Base-by-base conservation (phyloP, 2,888 invertebrate genomes). In the Cetonia aurata region DNA sequence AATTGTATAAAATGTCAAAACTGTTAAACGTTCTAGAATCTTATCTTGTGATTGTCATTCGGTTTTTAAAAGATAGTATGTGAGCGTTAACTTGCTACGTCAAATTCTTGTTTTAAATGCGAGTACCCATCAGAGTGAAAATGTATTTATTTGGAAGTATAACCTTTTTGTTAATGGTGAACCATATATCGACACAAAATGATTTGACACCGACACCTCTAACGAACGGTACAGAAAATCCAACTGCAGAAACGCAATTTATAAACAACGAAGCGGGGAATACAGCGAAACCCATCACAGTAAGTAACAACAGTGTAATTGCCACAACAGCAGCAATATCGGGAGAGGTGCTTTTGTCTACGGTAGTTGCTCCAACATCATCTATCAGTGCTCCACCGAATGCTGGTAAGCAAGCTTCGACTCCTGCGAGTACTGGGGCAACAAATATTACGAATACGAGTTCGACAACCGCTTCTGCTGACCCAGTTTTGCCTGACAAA, bases 401-500 rank as follows among this genome's bases (percentile, higher is more conserved):
- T 56, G 37, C n/a, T 57, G 19, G 17, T 41, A 55, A 41, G 25
- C 42, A 17, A n/a, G 17, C 48, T 62, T 25, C 19, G 25, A 62
- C 31, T 17, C 37, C 68, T 33, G 6, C 67, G 6, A 59, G 15
- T 13, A 55, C 25, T 1, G 41, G 15, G 9, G 50, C 33, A 9
- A 33, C 55, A 15, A 86, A 85, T 75, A 78, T 77, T 19, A 83
- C 82, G 25, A 84, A 82, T 71, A 82, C 81, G 15, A 75, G 76
- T 25, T 82, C 84, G 8, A 83, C 89, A 1, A 86, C 89, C 1
- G 87, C 88, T 44, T 90, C 91, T 0, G 90, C 91, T 0, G 94
- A 94, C 80, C 91, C 93, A 6, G 92, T 94, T 6, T 84, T 97
- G 50, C 97, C 97, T 0, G 94, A 93, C 77, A 94, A 94, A 81